Conservation (phyloP, 2,888 invertebrate species). For the Eudemis profundana region DNA sequence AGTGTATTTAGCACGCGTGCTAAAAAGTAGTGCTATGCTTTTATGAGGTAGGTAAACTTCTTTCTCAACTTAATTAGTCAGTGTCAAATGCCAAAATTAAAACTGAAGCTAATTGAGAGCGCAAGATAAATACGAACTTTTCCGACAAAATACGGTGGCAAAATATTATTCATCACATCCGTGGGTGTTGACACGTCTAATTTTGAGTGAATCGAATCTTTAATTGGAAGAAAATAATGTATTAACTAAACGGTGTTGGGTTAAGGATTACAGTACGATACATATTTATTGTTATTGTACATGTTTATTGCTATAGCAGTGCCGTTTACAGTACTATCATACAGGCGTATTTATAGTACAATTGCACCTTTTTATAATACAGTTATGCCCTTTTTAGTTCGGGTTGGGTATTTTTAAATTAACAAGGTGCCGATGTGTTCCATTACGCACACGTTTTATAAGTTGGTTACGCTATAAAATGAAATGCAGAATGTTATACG, state of each 20-base stretch:
- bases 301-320: constrained; percentile 17
- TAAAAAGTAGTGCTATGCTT: too few relatives aligned
- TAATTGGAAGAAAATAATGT: constrained; percentile 21
- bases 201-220: constrained; percentile 3
- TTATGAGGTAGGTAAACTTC: too few relatives aligned
- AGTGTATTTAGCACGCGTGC: too few relatives aligned
- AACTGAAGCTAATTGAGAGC: too few relatives aligned
- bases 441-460: constrained; percentile 7
- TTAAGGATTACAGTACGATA: constrained; percentile 19
- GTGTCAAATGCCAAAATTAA: too few relatives aligned
- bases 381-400: neutral
- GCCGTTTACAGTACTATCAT: neutral
- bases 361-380: neutral
- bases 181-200: neutral
- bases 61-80: constrained; percentile 7
- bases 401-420: constrained; percentile 5
- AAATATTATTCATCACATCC: too few relatives aligned
- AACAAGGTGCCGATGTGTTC: constrained; percentile 15
- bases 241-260: constrained; percentile 13
- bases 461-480: constrained; percentile 7
- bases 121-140: neutral
- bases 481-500: neutral
- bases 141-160: neutral
- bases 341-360: neutral
- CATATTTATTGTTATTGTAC: constrained; percentile 27